phyloP scores from a whole-genome alignment of 2,888 invertebrate species.

The Anarsia innoxiella region DNA sequence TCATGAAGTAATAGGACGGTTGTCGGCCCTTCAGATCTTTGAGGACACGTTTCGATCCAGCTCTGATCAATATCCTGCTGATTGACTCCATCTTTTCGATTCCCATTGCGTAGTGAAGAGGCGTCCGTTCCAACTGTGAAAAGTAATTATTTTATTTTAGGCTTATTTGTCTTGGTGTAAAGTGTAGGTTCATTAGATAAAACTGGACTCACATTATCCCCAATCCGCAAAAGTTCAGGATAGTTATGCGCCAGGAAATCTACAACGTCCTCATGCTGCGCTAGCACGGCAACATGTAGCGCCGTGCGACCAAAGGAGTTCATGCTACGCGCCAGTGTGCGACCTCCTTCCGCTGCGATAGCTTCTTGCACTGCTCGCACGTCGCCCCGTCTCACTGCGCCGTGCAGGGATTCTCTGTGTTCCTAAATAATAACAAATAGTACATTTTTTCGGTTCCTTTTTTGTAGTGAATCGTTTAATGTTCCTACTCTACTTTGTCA shows the following conservation, averaged over 20 bases:
- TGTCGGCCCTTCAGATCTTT: slow-evolving; percentile 93
- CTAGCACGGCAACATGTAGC: slow-evolving; percentile 90
- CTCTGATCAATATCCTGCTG: slow-evolving; percentile 85
- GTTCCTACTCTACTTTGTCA: too few relatives aligned
- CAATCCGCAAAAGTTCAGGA: slow-evolving; percentile 82
- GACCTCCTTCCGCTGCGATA: slow-evolving; percentile 67
- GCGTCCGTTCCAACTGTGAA: slow-evolving; percentile 87
- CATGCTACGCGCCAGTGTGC: slow-evolving; percentile 61
- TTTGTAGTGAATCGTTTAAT: too few relatives aligned
- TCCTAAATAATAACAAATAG: slow-evolving; percentile 75
- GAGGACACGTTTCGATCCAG: slow-evolving; percentile 87
- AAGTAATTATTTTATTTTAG: too few relatives aligned
- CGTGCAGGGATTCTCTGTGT: slow-evolving; percentile 84
- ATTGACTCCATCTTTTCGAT: slow-evolving; percentile 88
- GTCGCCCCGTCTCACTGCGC: slow-evolving; percentile 79
- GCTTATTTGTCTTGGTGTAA: neutral
- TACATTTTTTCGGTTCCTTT: too few relatives aligned
- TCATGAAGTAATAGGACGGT: slow-evolving; percentile 94
- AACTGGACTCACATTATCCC: slow-evolving; percentile 84
- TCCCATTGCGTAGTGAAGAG: slow-evolving; percentile 94
- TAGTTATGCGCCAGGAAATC: slow-evolving; percentile 82
- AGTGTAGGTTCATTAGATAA: neutral
- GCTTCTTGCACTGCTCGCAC: slow-evolving; percentile 74
- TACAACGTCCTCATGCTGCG: slow-evolving; percentile 87
- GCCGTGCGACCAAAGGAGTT: slow-evolving; percentile 85